Base-by-base conservation (phyloP, 30 jellyfish, hydroid and myxozoan species). In the Hydractinia echinata region DNA sequence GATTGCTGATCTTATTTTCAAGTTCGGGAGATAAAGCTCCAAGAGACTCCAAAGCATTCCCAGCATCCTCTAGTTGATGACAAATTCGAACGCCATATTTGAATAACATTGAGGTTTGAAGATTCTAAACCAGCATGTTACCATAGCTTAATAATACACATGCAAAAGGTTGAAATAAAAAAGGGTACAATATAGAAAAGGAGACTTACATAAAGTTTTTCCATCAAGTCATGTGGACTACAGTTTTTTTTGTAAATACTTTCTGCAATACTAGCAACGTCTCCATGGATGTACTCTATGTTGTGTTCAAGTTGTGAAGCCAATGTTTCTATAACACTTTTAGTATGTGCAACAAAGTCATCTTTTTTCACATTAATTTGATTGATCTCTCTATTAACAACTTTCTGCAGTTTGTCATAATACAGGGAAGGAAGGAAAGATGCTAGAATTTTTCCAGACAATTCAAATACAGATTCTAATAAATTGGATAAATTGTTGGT, bases 211-310 rank as follows among this genome's bases (percentile, higher is more conserved):
- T 85, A 62, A 16, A 89, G 55, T 15, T 76, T 67, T 61, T 85
- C 97, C 95, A 90, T 82, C 66, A 85, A 44, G 64, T 84, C 77
- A 54, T 90, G 97, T 8, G 97, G 97, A 81, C 95, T 90, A 77
- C 87, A 81, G 13, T 69, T 67, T 70, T 90, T 84, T 76, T 76
- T 62, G 52, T 81, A 85, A 77, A 90, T 51, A 10, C 91, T 85
- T 61, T 85, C 89, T 13, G 81, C 94, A 44, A 84, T 69, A 52
- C 83, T 19, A 11, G 87, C 81, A 72, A 79, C 30, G 18, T 82
- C 96, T 60, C 50, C 72, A 20, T 88, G 90, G 21, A 72, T 77
- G 79, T 54, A 78, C 10, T 54, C 87, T 55, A 89, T 81, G 58
- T 54, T 80, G 51, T 61, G 55, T 6, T 89, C 94, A 0, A 84